These are phyloP conservation scores for Conopomorpha cramerella DNA, from an alignment of 1,140 invertebrate genomes.

Conservation along the genomic window DNA sequence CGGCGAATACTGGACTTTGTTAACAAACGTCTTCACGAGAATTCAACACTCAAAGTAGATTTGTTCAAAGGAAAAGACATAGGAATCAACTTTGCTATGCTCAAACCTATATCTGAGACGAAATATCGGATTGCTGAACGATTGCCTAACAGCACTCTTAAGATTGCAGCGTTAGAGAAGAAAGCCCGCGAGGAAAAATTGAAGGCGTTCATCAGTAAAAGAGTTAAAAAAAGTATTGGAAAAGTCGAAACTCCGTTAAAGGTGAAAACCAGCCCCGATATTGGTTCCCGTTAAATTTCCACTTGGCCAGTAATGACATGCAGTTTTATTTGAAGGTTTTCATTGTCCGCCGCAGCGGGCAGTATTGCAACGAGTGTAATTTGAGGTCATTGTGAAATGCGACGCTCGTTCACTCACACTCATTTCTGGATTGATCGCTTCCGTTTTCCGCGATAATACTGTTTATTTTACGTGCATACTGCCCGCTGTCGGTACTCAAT, in stretches of 20 bases:
- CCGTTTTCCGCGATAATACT: conserved; percentile 28
- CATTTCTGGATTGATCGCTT: conserved; percentile 50
- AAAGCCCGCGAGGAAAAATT: too few species aligned
- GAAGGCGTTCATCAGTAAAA: too few species aligned
- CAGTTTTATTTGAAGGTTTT: conserved; percentile 10
- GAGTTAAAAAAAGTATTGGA: not conserved
- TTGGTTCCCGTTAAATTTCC: too few species aligned
- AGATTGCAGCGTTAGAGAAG: not conserved
- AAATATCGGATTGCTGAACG: conserved; percentile 35
- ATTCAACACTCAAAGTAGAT: conserved; percentile 25
- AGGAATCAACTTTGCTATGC: conserved; percentile 31
- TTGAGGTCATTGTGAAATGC: conserved; percentile 35
- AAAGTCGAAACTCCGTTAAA: not conserved
- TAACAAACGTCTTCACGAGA: conserved; percentile 30
- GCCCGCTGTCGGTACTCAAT: not conserved
- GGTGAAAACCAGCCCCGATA: not conserved
- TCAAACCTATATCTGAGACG: conserved; percentile 29
- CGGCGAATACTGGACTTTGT: conserved; percentile 27
- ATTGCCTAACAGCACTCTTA: conserved; percentile 17
- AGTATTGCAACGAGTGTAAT: conserved; percentile 36
- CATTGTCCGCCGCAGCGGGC: conserved; percentile 25
- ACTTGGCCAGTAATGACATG: too few species aligned
- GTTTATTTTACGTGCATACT: not conserved
- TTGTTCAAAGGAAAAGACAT: conserved; percentile 31
- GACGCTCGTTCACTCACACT: conserved; percentile 41